Conservation (phyloP, 2,113 vertebrate genomes). For the Psammodynastes pulverulentus region DNA sequence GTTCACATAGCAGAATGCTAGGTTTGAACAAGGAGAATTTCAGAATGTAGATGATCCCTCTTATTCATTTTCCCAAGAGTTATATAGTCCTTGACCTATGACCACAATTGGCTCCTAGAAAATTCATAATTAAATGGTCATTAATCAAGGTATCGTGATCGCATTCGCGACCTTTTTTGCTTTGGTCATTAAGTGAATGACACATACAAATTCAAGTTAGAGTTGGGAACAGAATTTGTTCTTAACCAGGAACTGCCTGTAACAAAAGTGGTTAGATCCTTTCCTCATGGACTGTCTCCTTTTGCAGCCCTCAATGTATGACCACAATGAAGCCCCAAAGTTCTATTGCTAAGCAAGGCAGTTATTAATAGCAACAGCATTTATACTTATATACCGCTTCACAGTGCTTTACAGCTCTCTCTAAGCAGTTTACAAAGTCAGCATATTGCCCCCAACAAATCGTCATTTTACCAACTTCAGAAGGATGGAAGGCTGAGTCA, state of each 20-base stretch:
- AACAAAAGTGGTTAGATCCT: background rate
- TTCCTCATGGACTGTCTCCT: background rate
- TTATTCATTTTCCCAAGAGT: background rate
- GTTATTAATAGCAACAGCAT: background rate
- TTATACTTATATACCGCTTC: background rate
- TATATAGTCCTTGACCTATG: background rate
- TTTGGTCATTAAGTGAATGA: too few relatives aligned
- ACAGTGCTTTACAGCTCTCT: background rate
- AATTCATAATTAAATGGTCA: too few relatives aligned
- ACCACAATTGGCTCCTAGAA: too few relatives aligned
- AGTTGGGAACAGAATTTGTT: background rate
- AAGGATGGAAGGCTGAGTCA: background rate
- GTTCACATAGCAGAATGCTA: background rate
- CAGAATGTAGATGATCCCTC: background rate
- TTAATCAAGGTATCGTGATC: too few relatives aligned
- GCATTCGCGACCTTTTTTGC: too few relatives aligned
- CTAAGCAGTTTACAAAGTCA: background rate
- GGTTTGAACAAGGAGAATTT: background rate
- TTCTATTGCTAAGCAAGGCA: background rate
- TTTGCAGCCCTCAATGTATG: background rate
- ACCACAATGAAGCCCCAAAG: background rate
- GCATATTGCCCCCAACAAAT: background rate
- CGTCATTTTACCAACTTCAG: background rate
- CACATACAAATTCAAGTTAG: background rate
- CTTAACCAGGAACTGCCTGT: background rate